Conservation (phyloP, 2,888 invertebrate species). For the Mactromeris polynyma region DNA sequence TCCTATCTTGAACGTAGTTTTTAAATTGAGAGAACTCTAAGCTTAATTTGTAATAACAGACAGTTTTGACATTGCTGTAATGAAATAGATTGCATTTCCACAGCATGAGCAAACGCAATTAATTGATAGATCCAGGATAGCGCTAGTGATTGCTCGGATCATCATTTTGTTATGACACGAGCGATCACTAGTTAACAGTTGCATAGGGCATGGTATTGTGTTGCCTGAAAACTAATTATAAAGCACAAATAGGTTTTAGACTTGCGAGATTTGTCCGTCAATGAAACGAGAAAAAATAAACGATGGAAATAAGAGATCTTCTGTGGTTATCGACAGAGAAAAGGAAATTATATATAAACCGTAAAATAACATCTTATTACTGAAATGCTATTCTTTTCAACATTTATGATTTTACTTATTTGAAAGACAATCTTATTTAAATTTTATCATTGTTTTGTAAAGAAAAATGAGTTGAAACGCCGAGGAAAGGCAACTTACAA, state of each 20-base stretch:
- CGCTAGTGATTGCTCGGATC: background rate
- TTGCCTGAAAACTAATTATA: background rate
- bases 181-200: background rate
- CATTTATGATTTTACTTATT: too few species aligned
- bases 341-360: background rate
- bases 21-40: background rate
- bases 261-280: background rate
- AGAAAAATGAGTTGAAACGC: too few species aligned
- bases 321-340: background rate
- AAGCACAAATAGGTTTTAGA: conserved; percentile 1
- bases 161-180: background rate
- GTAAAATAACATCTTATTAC: too few species aligned
- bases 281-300: background rate
- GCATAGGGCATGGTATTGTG: background rate
- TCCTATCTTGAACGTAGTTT: background rate
- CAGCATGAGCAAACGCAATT: background rate
- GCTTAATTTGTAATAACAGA: background rate
- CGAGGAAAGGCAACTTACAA: too few species aligned
- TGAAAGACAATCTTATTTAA: too few species aligned
- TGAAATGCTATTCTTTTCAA: too few species aligned
- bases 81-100: background rate
- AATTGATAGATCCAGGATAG: background rate
- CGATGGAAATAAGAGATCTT: background rate
- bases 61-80: background rate
- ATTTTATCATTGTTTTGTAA: too few species aligned